Percentiles rank a stretch among this genome's conserved stretches.
Conservation (phyloP, 2,797 vertebrate genomes). For the Sebastes minor region DNA sequence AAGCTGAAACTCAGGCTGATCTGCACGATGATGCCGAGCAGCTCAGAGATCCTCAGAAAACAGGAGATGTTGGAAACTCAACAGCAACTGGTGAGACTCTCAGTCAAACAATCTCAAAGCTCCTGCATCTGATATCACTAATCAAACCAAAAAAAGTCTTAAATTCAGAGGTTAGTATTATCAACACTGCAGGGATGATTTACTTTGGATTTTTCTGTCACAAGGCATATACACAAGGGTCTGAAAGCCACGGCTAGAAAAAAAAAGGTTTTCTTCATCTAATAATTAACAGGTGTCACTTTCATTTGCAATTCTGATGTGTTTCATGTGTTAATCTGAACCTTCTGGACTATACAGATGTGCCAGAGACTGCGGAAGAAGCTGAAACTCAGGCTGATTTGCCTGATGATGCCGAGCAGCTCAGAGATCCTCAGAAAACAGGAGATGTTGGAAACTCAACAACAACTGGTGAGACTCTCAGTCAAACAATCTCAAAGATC, state of each 20-base stretch:
- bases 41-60: neutral
- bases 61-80: constrained; percentile 34
- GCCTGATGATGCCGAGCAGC: neutral
- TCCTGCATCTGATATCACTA: too few relatives aligned
- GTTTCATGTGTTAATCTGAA: too few relatives aligned
- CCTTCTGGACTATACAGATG: neutral
- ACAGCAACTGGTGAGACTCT: constrained; percentile 56
- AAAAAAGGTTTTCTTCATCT: too few relatives aligned
- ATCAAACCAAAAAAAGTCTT: too few relatives aligned
- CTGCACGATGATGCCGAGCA: neutral
- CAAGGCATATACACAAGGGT: too few relatives aligned
- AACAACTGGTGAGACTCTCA: constrained; percentile 53
- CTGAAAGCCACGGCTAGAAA: too few relatives aligned
- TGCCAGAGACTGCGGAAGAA: neutral
- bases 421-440: neutral
- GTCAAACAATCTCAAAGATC: neutral
- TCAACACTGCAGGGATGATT: too few relatives aligned
- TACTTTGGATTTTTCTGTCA: too few relatives aligned
- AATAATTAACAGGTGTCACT: too few relatives aligned
- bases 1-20: neutral
- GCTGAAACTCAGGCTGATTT: neutral
- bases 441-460: constrained; percentile 40
- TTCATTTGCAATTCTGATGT: too few relatives aligned
- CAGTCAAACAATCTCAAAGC: too few relatives aligned
- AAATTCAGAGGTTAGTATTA: too few relatives aligned